Conservation (phyloP, 2,797 vertebrate species). For the Hemibagrus guttatus region DNA sequence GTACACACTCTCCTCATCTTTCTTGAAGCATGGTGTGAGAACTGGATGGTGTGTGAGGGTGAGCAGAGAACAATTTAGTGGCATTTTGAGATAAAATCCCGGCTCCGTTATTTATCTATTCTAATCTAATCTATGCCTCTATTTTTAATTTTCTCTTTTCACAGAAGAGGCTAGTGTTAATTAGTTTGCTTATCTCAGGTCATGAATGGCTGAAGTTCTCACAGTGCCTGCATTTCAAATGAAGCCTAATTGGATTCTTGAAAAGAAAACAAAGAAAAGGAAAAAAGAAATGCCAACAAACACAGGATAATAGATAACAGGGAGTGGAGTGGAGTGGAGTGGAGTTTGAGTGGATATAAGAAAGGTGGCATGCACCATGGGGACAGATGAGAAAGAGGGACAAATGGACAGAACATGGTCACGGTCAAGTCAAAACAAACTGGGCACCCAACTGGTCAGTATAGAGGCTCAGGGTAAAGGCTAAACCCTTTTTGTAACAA, state of each 20-base stretch:
- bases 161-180: conserved; percentile 72
- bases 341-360: conserved; percentile 44
- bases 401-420: background rate
- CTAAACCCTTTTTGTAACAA: background rate
- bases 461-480: background rate
- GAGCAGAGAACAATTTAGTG: conserved; percentile 60
- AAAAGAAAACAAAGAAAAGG: conserved; percentile 62
- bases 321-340: conserved; percentile 49
- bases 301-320: conserved; percentile 72
- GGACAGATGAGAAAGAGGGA: conserved; percentile 46
- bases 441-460: conserved; percentile 46
- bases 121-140: conserved; percentile 72
- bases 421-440: conserved; percentile 64
- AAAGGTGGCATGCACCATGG: conserved; percentile 62
- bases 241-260: conserved; percentile 78
- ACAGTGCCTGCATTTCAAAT: conserved; percentile 73
- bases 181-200: conserved; percentile 78
- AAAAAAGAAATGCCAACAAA: conserved; percentile 69
- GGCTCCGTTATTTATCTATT: conserved; percentile 74
- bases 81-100: conserved; percentile 64
- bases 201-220: conserved; percentile 75
- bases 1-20: background rate
- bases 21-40: conserved; percentile 10
- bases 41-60: conserved; percentile 45
- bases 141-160: conserved; percentile 69